Percentiles rank a stretch among this genome's conserved stretches.
Evolutionary conservation across 2,797 vertebrate genomes (phyloP).

Genomic region (Limosa lapponica): DNA sequence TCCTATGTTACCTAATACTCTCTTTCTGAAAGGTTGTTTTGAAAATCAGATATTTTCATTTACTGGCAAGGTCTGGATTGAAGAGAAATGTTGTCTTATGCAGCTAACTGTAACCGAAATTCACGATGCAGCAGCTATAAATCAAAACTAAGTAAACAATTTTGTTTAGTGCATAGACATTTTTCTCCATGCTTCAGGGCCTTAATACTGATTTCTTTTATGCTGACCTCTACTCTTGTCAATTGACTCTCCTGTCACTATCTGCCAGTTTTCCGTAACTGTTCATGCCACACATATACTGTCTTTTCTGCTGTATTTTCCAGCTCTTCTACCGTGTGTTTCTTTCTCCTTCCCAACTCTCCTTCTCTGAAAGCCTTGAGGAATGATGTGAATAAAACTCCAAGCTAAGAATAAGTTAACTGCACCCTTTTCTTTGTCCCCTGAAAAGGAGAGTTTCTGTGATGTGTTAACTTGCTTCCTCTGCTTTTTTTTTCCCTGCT

Average conservation of each 20-base stretch:
- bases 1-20: neutral
- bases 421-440: neutral
- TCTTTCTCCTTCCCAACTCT: neutral
- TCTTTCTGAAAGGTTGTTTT: neutral
- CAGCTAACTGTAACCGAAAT: neutral
- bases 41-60: slow-evolving; percentile 32
- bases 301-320: neutral
- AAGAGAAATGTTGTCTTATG: slow-evolving; percentile 5
- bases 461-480: neutral
- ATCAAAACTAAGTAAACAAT: slow-evolving; percentile 27
- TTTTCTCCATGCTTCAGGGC: slow-evolving; percentile 3
- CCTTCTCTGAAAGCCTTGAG: neutral
- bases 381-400: neutral
- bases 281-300: neutral
- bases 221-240: neutral
- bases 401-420: neutral
- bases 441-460: neutral
- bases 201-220: slow-evolving; percentile 29
- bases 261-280: neutral
- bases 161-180: neutral
- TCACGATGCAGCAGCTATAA: neutral
- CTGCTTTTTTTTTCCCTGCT: neutral
- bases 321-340: neutral
- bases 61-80: neutral
- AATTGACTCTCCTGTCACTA: neutral